Evolutionary conservation across 2,797 vertebrate genomes (phyloP).

Genomic region (Carcharodon carcharias): DNA sequence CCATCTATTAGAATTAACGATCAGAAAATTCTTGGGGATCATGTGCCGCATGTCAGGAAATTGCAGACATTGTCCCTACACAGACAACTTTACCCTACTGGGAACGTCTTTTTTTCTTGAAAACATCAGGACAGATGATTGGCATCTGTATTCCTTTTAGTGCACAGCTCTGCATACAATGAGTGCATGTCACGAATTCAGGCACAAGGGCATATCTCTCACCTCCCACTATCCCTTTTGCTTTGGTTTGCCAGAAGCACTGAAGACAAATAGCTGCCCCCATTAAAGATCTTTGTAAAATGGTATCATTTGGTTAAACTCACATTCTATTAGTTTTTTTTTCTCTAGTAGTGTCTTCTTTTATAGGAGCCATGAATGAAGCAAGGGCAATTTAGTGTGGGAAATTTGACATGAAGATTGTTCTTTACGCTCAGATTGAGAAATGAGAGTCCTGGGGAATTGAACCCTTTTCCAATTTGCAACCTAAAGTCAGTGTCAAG

Average conservation of each 20-base stretch:
- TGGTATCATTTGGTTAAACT: background rate
- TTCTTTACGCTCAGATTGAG: background rate
- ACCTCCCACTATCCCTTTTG: background rate
- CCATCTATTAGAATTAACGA: background rate
- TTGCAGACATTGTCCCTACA: background rate
- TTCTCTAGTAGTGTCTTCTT: background rate
- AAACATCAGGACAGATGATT: background rate
- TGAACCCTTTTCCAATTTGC: background rate
- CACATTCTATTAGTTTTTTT: background rate
- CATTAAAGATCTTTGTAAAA: background rate
- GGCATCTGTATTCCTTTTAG: background rate
- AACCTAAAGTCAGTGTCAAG: background rate
- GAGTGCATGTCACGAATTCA: background rate
- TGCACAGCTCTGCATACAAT: background rate
- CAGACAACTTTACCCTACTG: background rate
- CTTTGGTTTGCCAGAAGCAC: background rate
- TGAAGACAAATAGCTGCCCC: background rate
- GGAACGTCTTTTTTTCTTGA: background rate
- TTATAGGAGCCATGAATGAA: background rate
- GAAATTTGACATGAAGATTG: background rate
- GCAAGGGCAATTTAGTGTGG: background rate
- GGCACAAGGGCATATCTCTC: background rate
- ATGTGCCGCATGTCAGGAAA: no score
- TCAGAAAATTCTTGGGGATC: background rate
- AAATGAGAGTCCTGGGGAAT: background rate